Percentiles rank a stretch among this genome's conserved stretches.
phyloP scores from a whole-genome alignment of 2,888 invertebrate genomes.

The Parnassius mnemosyne region DNA sequence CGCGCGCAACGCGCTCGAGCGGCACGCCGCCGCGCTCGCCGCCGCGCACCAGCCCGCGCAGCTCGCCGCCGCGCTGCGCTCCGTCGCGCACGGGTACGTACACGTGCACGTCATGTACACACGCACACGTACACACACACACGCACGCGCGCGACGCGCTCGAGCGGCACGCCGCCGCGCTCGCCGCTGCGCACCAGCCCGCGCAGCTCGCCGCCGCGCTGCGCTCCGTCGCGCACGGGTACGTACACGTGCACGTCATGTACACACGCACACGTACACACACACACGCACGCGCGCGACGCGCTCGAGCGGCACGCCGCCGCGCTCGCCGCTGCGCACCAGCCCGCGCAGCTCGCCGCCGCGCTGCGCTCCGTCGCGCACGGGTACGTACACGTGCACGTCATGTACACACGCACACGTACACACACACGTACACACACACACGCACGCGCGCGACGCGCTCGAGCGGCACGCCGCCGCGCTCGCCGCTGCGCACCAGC shows the following conservation, averaged over 20 bases:
- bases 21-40: slow-evolving; percentile 53
- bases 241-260: not conserved
- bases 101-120: too few species aligned
- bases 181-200: slow-evolving; percentile 43
- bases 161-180: slow-evolving; percentile 54
- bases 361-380: slow-evolving; percentile 51
- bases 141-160: slow-evolving; percentile 45
- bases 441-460: not conserved
- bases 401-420: too few species aligned
- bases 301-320: slow-evolving; percentile 55
- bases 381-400: slow-evolving; percentile 36
- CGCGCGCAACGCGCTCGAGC: slow-evolving; percentile 55
- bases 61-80: slow-evolving; percentile 46
- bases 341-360: too few species aligned
- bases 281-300: too few species aligned
- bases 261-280: too few species aligned
- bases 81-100: slow-evolving; percentile 52
- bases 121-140: too few species aligned
- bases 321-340: slow-evolving; percentile 39
- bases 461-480: slow-evolving; percentile 57
- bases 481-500: slow-evolving; percentile 37
- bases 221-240: slow-evolving; percentile 55
- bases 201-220: slow-evolving; percentile 45
- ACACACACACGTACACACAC: too few species aligned
- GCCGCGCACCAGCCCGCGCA: slow-evolving; percentile 42